Conservation (phyloP, 2,888 invertebrate genomes). For the Spilarctia lutea region DNA sequence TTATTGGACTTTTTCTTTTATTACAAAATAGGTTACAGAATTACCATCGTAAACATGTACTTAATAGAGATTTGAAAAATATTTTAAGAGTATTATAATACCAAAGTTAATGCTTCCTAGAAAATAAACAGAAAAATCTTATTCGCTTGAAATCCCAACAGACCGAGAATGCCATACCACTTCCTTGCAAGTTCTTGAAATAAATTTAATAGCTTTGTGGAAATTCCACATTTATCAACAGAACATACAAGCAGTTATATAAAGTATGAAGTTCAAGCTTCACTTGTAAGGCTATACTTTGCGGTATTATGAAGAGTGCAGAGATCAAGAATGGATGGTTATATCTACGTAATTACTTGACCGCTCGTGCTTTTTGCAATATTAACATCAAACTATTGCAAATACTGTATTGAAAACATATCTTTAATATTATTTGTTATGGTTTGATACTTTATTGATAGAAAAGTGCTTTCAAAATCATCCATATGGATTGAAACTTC, state of each 20-base stretch:
- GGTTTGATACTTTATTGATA: too few species aligned
- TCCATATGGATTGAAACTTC: background rate
- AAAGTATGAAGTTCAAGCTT: background rate
- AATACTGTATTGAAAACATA: background rate
- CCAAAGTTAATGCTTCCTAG: background rate
- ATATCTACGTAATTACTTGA: background rate
- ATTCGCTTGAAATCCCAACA: constrained; percentile 1
- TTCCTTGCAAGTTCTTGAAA: background rate
- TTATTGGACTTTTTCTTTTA: background rate
- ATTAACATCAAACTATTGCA: background rate
- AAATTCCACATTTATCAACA: background rate
- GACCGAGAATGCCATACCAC: constrained; percentile 3
- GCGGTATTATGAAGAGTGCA: background rate
- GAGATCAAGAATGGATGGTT: background rate
- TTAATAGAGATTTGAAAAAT: background rate
- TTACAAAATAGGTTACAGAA: too few species aligned
- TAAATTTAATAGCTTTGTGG: background rate
- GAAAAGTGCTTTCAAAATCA: background rate
- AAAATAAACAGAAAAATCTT: background rate
- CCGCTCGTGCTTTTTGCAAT: background rate
- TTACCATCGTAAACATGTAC: background rate
- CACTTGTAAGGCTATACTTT: background rate
- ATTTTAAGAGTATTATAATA: background rate
- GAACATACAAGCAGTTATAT: background rate
- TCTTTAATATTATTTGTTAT: background rate